Base-by-base conservation (phyloP, 2,888 invertebrate genomes). In the Aspidiotus rigidus region DNA sequence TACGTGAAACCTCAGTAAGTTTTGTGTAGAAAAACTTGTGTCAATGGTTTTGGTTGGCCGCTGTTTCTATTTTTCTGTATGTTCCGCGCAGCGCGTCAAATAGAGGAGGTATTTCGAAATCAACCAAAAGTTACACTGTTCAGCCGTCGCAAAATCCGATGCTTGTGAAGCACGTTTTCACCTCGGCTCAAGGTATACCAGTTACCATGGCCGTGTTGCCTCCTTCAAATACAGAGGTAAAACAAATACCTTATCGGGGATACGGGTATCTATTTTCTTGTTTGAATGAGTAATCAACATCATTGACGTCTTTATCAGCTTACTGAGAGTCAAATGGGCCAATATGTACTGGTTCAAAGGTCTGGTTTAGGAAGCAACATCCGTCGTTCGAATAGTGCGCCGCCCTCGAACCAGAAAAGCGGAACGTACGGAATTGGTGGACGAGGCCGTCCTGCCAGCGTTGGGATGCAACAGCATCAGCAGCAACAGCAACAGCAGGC, bases 301-400 rank as follows among this genome's bases (percentile, higher is more conserved):
- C 13, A 55, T 55, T 9, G 3, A 7, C 13, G 9, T 10, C 60
- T 60, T 60, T 64, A 78, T 28, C 78, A 85, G 84, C 81, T 84
- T 72, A 83, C 83, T 74, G 85, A 85, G 74, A 84, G 81, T 74
- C 81, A 83, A 73, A 73, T 88, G 71, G 89, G 89, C 1, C 90
- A 90, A 76, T 91, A 90, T 78, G 88, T 91, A 71, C 81, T 90
- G 39, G 89, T 91, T 44, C 90, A 90, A 77, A 83, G 89, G 71
- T 86, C 88, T 13, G 83, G 82, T 10, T 83, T 83, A 69, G 84
- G 84, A 61, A 85, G 83, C 75, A 84, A 85, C 67, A 86, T 88
- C 8, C 90, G 91, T 0, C 82, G 92, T 66, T 90, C 92, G 0
- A 90, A 90, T 0, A 91, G 90, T 77, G 91, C 92, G 1, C 91